Conservation (phyloP, 2,888 invertebrate genomes). For the Calephelis perditalis region DNA sequence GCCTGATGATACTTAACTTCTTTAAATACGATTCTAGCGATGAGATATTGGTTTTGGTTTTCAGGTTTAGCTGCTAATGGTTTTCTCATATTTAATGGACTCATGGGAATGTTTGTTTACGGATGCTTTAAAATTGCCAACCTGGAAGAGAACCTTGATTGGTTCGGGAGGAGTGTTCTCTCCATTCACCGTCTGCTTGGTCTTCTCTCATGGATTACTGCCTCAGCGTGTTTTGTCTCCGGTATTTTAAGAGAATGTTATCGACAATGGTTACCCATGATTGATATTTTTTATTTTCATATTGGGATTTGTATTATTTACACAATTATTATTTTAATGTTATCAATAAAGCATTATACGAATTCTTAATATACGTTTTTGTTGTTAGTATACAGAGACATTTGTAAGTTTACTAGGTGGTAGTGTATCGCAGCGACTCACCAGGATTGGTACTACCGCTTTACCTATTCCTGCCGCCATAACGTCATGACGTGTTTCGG, state of each 20-base stretch:
- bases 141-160: slow-evolving; percentile 8
- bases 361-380: not conserved
- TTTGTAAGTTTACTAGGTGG: no score
- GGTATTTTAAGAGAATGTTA: slow-evolving; percentile 39
- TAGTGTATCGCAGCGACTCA: no score
- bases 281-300: slow-evolving; percentile 33
- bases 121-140: slow-evolving; percentile 13
- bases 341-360: slow-evolving; percentile 15
- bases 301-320: slow-evolving; percentile 38
- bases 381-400: no score
- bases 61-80: slow-evolving; percentile 31
- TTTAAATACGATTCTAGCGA: no score
- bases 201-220: slow-evolving; percentile 30
- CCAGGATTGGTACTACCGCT: no score
- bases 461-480: no score
- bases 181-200: slow-evolving; percentile 34
- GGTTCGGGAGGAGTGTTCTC: slow-evolving; percentile 14
- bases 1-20: no score
- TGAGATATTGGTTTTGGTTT: no score
- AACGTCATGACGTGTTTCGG: no score
- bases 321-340: slow-evolving; percentile 33
- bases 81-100: slow-evolving; percentile 23
- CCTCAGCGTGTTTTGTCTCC: slow-evolving; percentile 40
- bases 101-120: slow-evolving; percentile 29
- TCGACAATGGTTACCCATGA: slow-evolving; percentile 33